Base-by-base conservation (phyloP, 2,888 invertebrate species). In the Tenthredo scrophulariae region DNA sequence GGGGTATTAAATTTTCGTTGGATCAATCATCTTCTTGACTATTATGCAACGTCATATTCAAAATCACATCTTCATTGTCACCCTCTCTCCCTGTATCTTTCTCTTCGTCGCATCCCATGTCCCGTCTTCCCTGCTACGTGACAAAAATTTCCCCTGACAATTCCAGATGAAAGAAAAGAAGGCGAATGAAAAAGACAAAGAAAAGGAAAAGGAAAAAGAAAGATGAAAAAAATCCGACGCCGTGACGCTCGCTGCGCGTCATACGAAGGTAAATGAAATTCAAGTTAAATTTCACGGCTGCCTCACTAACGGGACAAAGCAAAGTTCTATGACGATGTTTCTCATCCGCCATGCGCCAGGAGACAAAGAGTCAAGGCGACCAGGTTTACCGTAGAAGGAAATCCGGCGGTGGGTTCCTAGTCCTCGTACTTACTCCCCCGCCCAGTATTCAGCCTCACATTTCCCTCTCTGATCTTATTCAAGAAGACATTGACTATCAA, bases 231-330 rank as follows among this genome's bases (percentile, higher is more conserved):
- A 29, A 40, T 29, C 50, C 7, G 50, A 33, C 29, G 29, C 10
- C 26, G 33, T 37, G 22, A 40, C 80, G 40, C 58, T 80, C 58
- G 62, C 62, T 37, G 80, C 80, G n/a, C 22, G 62, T 22, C 2
- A 5, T 58, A 62, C 50, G 77, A 62, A 15, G 29, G 58, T 62
- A 62, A 58, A 58, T 58, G 80, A 80, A 80, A 62, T 80, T 80
- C 62, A 26, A 80, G 80, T 33, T 80, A 62, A 80, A 80, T 80
- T 80, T 80, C 80, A 80, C 80, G 80, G 80, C 62, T 58, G 80
- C 80, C 80, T 80, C n/a, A n/a, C n/a, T n/a, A 15, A 62, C 40
- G 58, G 29, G 46, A 80, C 62, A 80, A 80, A 62, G 80, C 50
- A 37, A 80, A 80, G 37, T 80, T 50, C 33, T 58, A 26, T 37